Evolutionary conservation across 2,113 vertebrate genomes (phyloP).

Genomic region (Gavialis gangeticus): DNA sequence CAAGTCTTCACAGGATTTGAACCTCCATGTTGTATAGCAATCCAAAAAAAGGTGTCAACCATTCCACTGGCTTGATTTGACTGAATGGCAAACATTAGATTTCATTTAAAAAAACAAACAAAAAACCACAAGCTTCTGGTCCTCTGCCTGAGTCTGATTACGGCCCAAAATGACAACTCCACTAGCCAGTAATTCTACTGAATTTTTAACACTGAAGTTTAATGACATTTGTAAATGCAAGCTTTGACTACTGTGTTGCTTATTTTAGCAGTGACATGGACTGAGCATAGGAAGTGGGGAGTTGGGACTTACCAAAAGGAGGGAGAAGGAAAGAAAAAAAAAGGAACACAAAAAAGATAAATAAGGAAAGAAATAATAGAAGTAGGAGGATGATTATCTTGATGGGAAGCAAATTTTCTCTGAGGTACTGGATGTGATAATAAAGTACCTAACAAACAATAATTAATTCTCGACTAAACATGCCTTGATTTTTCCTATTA

Average conservation of each 20-base stretch:
- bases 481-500: too few species aligned
- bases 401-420: neutral
- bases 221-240: neutral
- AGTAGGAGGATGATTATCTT: neutral
- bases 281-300: neutral
- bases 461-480: neutral
- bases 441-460: neutral
- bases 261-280: neutral
- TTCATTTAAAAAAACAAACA: too few species aligned
- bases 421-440: neutral
- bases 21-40: too few species aligned
- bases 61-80: too few species aligned
- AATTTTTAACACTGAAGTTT: rapidly evolving
- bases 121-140: too few species aligned
- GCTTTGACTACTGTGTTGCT: slow-evolving; percentile 2
- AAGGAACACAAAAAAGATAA: neutral
- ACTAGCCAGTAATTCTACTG: too few species aligned
- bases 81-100: too few species aligned
- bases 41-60: too few species aligned
- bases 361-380: neutral
- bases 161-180: too few species aligned
- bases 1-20: neutral
- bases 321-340: rapidly evolving
- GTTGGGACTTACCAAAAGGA: neutral
- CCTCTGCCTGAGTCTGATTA: too few species aligned